A percentile compares a stretch with the other conserved stretches of the same genome.
Conservation (phyloP, 2,888 invertebrate genomes). For the Onchidella celtica region DNA sequence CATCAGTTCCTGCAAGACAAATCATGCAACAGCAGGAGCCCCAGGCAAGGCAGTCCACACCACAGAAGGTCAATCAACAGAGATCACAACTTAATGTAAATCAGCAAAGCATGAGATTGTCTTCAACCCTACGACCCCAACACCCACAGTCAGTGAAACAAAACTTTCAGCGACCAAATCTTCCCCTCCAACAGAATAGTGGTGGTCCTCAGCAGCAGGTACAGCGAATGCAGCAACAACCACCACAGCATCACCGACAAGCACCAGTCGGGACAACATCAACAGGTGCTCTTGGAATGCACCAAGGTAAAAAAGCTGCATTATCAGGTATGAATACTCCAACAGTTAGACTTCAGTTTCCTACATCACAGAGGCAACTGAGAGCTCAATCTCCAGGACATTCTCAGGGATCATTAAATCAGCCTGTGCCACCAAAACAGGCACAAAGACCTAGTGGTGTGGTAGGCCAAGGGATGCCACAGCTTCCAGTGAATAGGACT, state of each 20-base stretch:
- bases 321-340: conserved; percentile 1
- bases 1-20: neutral
- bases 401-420: too few species aligned
- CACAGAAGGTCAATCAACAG: conserved; percentile 13
- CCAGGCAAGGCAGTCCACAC: neutral
- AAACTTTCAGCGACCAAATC: neutral
- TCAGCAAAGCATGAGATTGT: conserved; percentile 9
- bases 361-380: too few species aligned
- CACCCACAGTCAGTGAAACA: conserved; percentile 8
- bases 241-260: neutral
- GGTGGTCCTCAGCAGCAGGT: too few species aligned
- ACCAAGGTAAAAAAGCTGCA: neutral
- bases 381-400: neutral
- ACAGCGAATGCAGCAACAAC: neutral
- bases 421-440: neutral
- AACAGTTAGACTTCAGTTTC: neutral
- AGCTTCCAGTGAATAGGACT: neutral
- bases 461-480: neutral
- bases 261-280: neutral
- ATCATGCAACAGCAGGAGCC: neutral
- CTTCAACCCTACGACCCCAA: conserved; percentile 9
- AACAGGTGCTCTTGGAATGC: neutral
- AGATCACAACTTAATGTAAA: conserved; percentile 8
- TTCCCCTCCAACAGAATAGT: too few species aligned
- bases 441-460: neutral